Base-by-base conservation (phyloP, 2,888 invertebrate genomes). In the Caenorhabditis uteleia region DNA sequence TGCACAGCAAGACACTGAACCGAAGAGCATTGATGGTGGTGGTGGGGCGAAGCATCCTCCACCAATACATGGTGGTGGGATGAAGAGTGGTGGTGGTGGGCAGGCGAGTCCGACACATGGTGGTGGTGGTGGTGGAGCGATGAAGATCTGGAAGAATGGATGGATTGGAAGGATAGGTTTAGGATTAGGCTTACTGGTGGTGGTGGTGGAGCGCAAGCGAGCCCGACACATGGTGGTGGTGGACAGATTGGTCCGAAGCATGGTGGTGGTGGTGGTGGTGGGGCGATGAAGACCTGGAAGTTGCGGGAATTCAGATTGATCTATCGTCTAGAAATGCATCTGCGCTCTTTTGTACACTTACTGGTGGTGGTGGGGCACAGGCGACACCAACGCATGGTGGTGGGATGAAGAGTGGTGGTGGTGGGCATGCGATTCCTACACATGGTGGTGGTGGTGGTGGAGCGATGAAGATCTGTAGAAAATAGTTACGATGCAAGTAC, bases 11-110 rank as follows among this genome's bases (percentile, higher is more conserved):
- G 62, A 44, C 33, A 43, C 40, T 14, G 55, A 51, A 27, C 62
- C 62, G 44, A 55, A 61, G 27, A 61, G 47, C 25, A 61, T 34
- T 16, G 54, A 47, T 27, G 60, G 40, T 40, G 60, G 60, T 53
- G 60, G 60, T 38, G 58, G 40, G n/a, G n/a, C n/a, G n/a, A n/a
- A n/a, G n/a, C n/a, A n/a, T n/a, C n/a, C n/a, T n/a, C 31, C 18
- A 36, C 20, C 20, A 20, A 20, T 36, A 10, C 20, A 20, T 5
- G 36, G 49, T 48, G 51, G 50, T 45, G 59, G 42, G 16, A 53
- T 38, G 59, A 59, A 47, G 44, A 53, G 23, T 53, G 59, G 53
- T 20, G 57, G 45, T 23, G 57, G 40, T 16, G 47, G 51, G n/a
- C 59, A 59, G 16, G 51, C 21, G 14, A 46, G 42, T 43, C 59